These are phyloP conservation scores for Spilogale gracilis DNA, from an alignment of 2,113 vertebrate species.

Conservation along the genomic window DNA sequence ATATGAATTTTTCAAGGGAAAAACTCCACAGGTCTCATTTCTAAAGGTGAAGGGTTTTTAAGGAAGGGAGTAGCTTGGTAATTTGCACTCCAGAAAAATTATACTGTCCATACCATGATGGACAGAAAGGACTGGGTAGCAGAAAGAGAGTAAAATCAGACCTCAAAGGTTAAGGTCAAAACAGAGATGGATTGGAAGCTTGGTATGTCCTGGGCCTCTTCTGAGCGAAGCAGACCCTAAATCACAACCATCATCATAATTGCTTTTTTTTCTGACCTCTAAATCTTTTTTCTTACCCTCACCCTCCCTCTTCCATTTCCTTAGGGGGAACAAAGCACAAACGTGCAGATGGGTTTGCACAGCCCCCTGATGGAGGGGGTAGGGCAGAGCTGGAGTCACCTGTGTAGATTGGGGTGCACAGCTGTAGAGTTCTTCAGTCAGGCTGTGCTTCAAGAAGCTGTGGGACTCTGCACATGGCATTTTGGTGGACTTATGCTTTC, in stretches of 20 bases:
- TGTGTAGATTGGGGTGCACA: not conserved
- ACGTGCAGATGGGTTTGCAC: not conserved
- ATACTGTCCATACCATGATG: not conserved
- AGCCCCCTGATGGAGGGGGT: not conserved
- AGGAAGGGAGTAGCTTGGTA: not conserved
- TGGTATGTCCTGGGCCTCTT: not conserved
- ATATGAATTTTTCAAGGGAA: not conserved
- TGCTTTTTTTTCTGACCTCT: not conserved
- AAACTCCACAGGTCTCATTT: not conserved
- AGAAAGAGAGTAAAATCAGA: not conserved
- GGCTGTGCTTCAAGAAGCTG: not conserved
- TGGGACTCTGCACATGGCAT: not conserved
- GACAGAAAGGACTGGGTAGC: not conserved
- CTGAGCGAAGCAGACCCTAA: not conserved
- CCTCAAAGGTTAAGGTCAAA: not conserved
- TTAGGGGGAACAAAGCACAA: not conserved
- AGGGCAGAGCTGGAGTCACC: not conserved
- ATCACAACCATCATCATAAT: not conserved
- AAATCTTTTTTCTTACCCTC: not conserved
- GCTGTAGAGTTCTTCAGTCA: not conserved
- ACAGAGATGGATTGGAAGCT: not conserved
- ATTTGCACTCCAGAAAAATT: not conserved
- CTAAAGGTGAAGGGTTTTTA: not conserved
- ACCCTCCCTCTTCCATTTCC: not conserved
- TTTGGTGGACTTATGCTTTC: conserved; percentile 55